Evolutionary conservation across 1,140 invertebrate genomes (phyloP).

Genomic region (Heliconius himera): DNA sequence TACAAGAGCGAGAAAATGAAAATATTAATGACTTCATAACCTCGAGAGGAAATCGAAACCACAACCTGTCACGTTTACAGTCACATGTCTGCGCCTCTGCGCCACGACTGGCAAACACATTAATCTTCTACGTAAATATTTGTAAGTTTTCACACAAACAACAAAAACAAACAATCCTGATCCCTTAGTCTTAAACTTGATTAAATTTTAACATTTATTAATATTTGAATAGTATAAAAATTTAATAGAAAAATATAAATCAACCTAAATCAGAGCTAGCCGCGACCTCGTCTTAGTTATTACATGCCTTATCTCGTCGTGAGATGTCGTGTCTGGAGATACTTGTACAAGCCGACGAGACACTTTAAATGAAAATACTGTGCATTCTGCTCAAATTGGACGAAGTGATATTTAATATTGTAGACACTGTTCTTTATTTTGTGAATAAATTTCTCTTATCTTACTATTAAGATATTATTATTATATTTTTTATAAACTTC

Average conservation of each 20-base stretch:
- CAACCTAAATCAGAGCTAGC: background rate
- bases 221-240: background rate
- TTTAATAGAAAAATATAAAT: background rate
- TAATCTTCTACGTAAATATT: no score
- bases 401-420: background rate
- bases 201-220: background rate
- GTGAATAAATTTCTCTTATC: background rate
- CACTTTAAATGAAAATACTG: background rate
- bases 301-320: constrained; percentile 6
- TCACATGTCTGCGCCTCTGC: no score
- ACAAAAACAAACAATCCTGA: no score
- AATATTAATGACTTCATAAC: no score
- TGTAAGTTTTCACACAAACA: no score
- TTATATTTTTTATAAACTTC: no score
- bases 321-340: background rate
- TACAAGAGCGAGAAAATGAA: no score
- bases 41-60: no score
- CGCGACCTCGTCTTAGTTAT: background rate
- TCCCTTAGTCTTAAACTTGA: background rate
- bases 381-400: background rate
- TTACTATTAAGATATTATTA: no score
- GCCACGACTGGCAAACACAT: no score
- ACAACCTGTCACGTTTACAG: no score
- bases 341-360: background rate
- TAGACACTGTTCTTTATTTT: background rate